Percentiles rank a stretch among this genome's conserved stretches.
Evolutionary conservation across 2,888 invertebrate species (phyloP).

Genomic region (Agonum fuliginosum): DNA sequence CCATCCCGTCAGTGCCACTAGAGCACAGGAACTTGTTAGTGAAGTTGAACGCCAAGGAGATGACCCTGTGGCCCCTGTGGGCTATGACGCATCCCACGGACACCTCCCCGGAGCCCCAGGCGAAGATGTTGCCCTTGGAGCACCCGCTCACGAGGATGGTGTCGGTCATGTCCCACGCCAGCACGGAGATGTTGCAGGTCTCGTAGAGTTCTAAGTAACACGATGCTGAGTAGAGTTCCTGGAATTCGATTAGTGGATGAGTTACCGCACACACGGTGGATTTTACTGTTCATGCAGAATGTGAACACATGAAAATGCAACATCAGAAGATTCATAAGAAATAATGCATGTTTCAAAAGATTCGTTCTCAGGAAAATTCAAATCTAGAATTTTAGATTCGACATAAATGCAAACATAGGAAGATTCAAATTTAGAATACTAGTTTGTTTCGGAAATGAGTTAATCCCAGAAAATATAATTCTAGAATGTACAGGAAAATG

Average conservation of each 20-base stretch:
- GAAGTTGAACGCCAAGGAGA: neutral
- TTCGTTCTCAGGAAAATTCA: no score
- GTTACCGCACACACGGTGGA: no score
- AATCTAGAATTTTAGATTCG: no score
- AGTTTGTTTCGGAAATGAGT: no score
- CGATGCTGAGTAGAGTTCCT: neutral
- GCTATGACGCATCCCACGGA: neutral
- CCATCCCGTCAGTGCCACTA: neutral
- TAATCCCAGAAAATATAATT: no score
- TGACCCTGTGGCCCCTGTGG: neutral
- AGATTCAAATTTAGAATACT: no score
- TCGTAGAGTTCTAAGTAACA: neutral
- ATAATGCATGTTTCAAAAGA: no score
- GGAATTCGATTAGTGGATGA: neutral
- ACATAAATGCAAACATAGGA: no score
- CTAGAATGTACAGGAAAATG: no score
- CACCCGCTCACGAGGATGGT: constrained; percentile 2
- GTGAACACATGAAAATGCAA: neutral
- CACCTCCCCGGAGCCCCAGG: neutral
- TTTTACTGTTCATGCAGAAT: no score
- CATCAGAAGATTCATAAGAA: no score
- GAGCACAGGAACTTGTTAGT: constrained; percentile 39
- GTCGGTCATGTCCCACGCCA: constrained; percentile 14
- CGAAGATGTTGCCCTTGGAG: neutral
- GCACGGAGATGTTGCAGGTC: neutral